A percentile compares a stretch with the other conserved stretches of the same genome.
These are phyloP conservation scores for Gobiocypris rarus DNA, from an alignment of 2,113 vertebrate species.

Conservation along the genomic window DNA sequence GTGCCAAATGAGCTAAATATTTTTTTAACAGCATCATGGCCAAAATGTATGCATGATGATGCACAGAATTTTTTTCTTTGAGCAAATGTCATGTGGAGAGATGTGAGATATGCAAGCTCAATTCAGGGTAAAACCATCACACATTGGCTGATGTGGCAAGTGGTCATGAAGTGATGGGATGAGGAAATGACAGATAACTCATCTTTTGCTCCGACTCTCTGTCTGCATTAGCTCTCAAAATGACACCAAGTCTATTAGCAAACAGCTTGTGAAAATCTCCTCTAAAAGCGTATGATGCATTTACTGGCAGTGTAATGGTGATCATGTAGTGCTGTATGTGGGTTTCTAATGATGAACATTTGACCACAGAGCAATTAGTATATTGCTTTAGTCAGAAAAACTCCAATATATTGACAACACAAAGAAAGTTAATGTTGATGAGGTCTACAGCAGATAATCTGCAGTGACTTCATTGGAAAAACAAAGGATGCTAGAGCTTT, in stretches of 20 bases:
- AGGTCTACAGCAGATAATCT: background rate
- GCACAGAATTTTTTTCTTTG: too few species aligned
- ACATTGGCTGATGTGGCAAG: background rate
- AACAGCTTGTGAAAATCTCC: slow-evolving; percentile 9
- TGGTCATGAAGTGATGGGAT: background rate
- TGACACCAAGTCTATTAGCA: background rate
- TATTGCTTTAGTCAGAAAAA: background rate
- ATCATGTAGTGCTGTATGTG: background rate
- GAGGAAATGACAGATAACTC: background rate
- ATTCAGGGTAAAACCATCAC: background rate
- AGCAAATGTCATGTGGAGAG: background rate
- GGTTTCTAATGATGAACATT: slow-evolving; percentile 23
- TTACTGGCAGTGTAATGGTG: slow-evolving; percentile 21
- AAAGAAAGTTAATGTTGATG: background rate
- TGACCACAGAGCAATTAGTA: slow-evolving; percentile 20
- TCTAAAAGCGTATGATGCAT: slow-evolving; percentile 32
- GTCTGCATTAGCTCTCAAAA: slow-evolving; percentile 15
- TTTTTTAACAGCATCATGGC: background rate
- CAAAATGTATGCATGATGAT: background rate
- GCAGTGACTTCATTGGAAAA: background rate
- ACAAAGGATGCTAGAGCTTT: background rate
- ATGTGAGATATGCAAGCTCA: background rate
- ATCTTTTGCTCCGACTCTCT: background rate
- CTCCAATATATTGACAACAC: background rate
- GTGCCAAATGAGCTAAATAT: background rate